These are phyloP conservation scores for Drosophila parvula DNA, from an alignment of 1,140 invertebrate species.

Conservation along the genomic window DNA sequence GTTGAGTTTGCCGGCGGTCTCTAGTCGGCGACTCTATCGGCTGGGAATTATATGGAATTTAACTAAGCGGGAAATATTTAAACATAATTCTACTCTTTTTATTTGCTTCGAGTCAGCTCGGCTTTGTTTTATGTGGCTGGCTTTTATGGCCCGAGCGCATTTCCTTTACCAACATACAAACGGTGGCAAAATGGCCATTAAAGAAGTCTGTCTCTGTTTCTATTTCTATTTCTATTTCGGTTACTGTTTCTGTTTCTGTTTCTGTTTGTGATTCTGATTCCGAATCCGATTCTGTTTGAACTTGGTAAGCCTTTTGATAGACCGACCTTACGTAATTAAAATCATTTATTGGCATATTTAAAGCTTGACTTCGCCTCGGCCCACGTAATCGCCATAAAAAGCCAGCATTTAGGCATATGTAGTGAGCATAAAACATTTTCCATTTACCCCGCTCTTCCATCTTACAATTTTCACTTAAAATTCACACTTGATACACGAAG, in stretches of 20 bases:
- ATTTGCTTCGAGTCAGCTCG: conserved; percentile 34
- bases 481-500: conserved; percentile 78
- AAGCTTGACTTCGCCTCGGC: conserved; percentile 52
- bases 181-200: conserved; percentile 55
- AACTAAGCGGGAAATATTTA: conserved; percentile 76
- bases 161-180: conserved; percentile 55
- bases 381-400: conserved; percentile 71
- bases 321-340: conserved; percentile 65
- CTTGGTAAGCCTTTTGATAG: conserved; percentile 36
- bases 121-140: conserved; percentile 49
- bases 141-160: conserved; percentile 65
- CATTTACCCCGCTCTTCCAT: conserved; percentile 23
- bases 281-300: conserved; percentile 24
- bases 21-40: conserved; percentile 55
- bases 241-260: neutral
- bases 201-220: conserved; percentile 12
- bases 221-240: neutral
- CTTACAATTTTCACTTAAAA: conserved; percentile 77
- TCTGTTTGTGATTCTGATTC: conserved; percentile 9
- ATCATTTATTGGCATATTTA: conserved; percentile 75
- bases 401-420: conserved; percentile 9
- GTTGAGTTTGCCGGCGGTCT: conserved; percentile 36
- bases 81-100: conserved; percentile 62
- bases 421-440: conserved; percentile 57
- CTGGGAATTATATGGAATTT: conserved; percentile 71